phyloP scores from a whole-genome alignment of 1,140 invertebrate genomes.

The Magallana angulata region DNA sequence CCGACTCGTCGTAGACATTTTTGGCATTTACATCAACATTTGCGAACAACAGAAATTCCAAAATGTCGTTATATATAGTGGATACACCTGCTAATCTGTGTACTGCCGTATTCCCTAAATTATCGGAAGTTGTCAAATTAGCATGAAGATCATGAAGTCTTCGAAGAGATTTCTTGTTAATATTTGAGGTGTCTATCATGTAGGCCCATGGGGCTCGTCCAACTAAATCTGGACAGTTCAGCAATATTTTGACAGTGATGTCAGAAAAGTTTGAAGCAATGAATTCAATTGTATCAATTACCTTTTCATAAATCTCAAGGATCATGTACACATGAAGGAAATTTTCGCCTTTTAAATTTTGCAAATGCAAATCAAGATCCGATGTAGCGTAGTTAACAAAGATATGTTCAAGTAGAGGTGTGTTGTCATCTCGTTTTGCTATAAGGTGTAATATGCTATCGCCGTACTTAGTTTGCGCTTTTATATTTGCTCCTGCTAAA shows the following conservation, averaged over 20 bases:
- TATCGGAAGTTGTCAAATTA: background rate
- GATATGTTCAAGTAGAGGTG: background rate
- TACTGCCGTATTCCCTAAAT: constrained; percentile 38
- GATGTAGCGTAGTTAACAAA: background rate
- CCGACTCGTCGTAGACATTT: constrained; percentile 39
- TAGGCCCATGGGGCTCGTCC: constrained; percentile 40
- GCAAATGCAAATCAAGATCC: background rate
- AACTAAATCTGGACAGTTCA: background rate
- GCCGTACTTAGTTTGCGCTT: constrained; percentile 31
- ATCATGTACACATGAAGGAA: constrained; percentile 45
- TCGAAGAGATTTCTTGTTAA: background rate
- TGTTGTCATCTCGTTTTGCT: constrained; percentile 24
- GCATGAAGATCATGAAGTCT: background rate
- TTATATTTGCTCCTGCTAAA: background rate
- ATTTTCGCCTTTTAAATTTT: constrained; percentile 37
- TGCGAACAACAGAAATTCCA: background rate
- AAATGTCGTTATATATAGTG: background rate
- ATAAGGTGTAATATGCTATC: constrained; percentile 40
- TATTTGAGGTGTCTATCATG: constrained; percentile 30
- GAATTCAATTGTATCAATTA: constrained; percentile 2
- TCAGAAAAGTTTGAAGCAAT: background rate
- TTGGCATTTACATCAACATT: background rate
- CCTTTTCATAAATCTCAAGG: constrained; percentile 27
- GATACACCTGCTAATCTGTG: constrained; percentile 22
- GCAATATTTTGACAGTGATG: background rate